These are phyloP conservation scores for Periophthalmus modestus DNA, from an alignment of 2,113 vertebrate genomes.

Conservation along the genomic window DNA sequence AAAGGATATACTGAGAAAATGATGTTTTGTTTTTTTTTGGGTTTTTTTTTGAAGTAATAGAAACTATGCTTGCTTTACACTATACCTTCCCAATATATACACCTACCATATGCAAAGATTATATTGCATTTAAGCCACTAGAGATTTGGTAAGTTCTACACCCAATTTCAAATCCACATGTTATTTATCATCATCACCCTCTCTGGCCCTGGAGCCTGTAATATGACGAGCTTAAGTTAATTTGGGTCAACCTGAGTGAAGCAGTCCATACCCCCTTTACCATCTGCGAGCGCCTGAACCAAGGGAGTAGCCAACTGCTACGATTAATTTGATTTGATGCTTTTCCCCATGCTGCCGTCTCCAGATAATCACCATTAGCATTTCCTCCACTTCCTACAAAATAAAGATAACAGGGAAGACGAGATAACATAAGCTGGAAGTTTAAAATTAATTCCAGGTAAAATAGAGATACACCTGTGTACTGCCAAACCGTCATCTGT, in stretches of 20 bases:
- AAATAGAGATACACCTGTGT: slow-evolving; percentile 1
- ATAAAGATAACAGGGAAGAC: slow-evolving; percentile 27
- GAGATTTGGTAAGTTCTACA: background rate
- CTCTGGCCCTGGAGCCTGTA: slow-evolving; percentile 31
- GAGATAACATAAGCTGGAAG: slow-evolving; percentile 9
- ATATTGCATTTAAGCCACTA: background rate
- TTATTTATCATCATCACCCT: slow-evolving; percentile 5
- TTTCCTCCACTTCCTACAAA: slow-evolving; percentile 23
- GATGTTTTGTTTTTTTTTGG: no score
- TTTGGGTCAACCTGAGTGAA: slow-evolving; percentile 51
- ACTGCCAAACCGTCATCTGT: slow-evolving; percentile 7
- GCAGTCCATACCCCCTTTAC: slow-evolving; percentile 36
- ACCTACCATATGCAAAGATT: no score
- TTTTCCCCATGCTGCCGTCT: slow-evolving; percentile 27
- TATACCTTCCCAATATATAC: no score
- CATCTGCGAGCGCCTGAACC: slow-evolving; percentile 59
- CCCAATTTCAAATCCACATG: background rate
- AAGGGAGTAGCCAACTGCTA: slow-evolving; percentile 57
- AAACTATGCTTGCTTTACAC: no score
- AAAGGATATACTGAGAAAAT: no score
- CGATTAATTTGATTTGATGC: slow-evolving; percentile 54
- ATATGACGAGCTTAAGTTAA: slow-evolving; percentile 39
- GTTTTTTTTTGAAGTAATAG: no score
- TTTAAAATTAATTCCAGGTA: slow-evolving; percentile 3
- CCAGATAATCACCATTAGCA: slow-evolving; percentile 45